phyloP scores from a whole-genome alignment of 2,797 vertebrate species.

The Antrozous pallidus region DNA sequence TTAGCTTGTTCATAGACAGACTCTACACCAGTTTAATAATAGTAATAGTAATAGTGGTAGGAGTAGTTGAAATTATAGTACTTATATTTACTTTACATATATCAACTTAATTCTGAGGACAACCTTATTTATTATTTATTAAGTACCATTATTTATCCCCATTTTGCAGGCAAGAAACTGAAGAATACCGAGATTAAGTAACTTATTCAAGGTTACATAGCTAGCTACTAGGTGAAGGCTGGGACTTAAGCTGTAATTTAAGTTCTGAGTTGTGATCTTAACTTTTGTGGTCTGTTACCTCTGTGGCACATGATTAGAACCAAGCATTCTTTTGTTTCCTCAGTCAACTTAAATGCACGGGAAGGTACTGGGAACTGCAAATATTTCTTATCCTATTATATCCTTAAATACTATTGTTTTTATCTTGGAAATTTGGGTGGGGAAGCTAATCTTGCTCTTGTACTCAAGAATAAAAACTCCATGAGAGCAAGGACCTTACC shows the following conservation, averaged over 20 bases:
- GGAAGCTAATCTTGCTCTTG: background rate
- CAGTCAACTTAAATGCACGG: background rate
- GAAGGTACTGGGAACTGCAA: background rate
- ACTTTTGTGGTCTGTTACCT: background rate
- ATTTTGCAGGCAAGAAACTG: background rate
- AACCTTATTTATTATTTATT: background rate
- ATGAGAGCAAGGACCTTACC: background rate
- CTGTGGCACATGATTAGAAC: background rate
- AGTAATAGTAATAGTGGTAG: background rate
- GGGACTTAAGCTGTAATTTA: background rate
- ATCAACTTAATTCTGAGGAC: background rate
- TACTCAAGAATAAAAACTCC: background rate
- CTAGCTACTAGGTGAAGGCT: background rate
- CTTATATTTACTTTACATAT: background rate
- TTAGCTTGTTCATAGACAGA: background rate
- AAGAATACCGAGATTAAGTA: background rate
- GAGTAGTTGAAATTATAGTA: background rate
- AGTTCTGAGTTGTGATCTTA: background rate
- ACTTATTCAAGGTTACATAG: conserved; percentile 15
- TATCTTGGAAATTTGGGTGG: background rate
- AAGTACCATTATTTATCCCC: background rate
- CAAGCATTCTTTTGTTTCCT: background rate
- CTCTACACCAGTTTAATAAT: background rate
- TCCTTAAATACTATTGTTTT: background rate
- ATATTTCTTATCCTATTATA: background rate